phyloP scores from a whole-genome alignment of 1,140 invertebrate genomes.

The Teleogryllus occipitalis region DNA sequence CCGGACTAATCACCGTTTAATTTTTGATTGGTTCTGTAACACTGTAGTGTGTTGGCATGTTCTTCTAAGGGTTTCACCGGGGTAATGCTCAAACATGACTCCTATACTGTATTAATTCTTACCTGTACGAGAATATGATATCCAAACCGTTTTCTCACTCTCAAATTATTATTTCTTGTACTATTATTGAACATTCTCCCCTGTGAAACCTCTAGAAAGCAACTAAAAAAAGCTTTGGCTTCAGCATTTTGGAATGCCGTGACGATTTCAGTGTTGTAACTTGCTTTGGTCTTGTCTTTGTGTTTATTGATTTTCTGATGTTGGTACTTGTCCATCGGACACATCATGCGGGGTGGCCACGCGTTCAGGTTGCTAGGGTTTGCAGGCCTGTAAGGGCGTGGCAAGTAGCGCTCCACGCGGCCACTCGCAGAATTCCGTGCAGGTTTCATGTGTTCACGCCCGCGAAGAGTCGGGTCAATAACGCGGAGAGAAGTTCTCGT shows the following conservation, averaged over 20 bases:
- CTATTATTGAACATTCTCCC: background rate
- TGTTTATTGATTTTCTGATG: background rate
- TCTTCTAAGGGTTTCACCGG: background rate
- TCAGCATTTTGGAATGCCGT: conserved; percentile 1
- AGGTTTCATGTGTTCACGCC: background rate
- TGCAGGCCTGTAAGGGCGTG: background rate
- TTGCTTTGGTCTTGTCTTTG: background rate
- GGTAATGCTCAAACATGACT: background rate
- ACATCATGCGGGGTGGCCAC: background rate
- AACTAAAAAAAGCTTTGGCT: background rate
- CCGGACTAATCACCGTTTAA: conserved; percentile 3
- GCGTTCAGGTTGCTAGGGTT: background rate
- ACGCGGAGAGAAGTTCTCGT: too few relatives aligned
- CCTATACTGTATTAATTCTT: background rate
- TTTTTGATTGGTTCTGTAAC: background rate
- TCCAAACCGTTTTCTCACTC: background rate
- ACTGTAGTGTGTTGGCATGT: conserved; percentile 3
- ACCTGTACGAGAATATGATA: too few relatives aligned
- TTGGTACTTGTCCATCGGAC: background rate
- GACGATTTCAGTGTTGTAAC: conserved; percentile 4
- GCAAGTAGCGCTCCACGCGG: background rate
- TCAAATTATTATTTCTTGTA: background rate
- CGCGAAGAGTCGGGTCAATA: background rate
- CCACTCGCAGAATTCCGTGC: background rate
- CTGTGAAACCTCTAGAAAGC: background rate